Evolutionary conservation across 37 sponge, comb jelly and placozoan genomes (phyloP), one percentile per base, ranked within the genome.

Genomic region (Theonella swinhoei): DNA sequence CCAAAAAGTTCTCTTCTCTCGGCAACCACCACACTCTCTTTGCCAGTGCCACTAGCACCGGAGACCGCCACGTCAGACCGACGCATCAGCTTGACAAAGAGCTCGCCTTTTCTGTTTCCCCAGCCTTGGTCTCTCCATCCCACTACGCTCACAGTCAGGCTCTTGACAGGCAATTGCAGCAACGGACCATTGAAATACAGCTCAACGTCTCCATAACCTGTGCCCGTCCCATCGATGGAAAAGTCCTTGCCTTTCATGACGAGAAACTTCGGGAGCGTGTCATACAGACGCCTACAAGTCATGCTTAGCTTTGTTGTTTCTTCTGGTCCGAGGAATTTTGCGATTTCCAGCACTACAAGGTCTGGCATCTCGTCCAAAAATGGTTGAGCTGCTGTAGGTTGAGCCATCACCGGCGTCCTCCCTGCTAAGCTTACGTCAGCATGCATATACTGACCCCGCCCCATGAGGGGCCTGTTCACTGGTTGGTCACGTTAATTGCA

Each of bases 71-170:
- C 40, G 20, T 31, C n/a, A 26, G 25, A 7, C 0, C 32, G 11
- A 62, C 80, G 69, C 87, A 86, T 77, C 39, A 86, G 43, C 1
- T 31, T 26, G 30, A 86, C 47, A 39, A 79, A 86, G 22, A 86
- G 29, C 59, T 86, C 66, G 32, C 87, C 87, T 36, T 86, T 86
- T 28, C 66, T 26, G 62, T 86, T 86, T 1, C 87, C 87, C 80
- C 80, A 86, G 42, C 80, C 87, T 28, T 86, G 87, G 58, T 86
- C 87, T 35, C 79, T 86, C 87, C 87, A 86, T 20, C 34, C 61
- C 54, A 79, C 63, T 29, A 82, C 62, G 34, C 79, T 78, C 29
- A 86, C 1, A 3, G 47, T 72, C 11, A 86, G 74, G 24, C 70
- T 70, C 74, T 86, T 86, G 25, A 86, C 87, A 0, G 71, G 23